Conservation (phyloP, 2,113 vertebrate genomes). For the Apodemus speciosus region DNA sequence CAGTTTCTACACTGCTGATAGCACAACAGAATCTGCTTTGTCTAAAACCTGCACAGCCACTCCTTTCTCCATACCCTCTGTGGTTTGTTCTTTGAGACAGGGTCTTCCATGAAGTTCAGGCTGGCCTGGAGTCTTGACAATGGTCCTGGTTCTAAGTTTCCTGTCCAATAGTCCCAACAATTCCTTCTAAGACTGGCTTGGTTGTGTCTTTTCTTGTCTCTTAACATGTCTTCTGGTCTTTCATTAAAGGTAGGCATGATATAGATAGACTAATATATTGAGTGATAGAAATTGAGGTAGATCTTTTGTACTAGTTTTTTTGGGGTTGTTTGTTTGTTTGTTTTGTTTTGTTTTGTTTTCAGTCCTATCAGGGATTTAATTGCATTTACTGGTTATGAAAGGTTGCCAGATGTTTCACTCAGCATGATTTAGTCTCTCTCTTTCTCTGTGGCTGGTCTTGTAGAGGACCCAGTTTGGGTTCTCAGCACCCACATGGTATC, state of each 20-base stretch:
- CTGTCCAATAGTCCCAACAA: background rate
- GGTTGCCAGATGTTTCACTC: background rate
- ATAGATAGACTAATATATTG: background rate
- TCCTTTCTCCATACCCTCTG: background rate
- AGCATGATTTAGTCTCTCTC: background rate
- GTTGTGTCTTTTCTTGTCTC: background rate
- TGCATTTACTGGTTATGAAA: background rate
- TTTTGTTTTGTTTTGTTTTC: background rate
- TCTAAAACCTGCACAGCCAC: background rate
- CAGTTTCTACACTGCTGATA: background rate
- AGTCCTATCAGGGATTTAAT: background rate
- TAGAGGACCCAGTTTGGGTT: background rate
- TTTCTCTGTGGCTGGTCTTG: background rate
- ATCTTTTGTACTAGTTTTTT: background rate
- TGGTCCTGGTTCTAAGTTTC: background rate
- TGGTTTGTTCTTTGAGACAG: background rate
- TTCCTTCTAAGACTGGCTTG: background rate
- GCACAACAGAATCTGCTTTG: background rate
- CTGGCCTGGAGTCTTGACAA: background rate
- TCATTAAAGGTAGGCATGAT: background rate
- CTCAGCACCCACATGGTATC: background rate
- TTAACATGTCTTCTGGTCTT: background rate
- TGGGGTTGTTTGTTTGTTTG: background rate
- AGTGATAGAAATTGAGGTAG: background rate
- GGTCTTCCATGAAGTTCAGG: background rate